These are phyloP conservation scores for Perdita meconis DNA, from an alignment of 2,888 invertebrate genomes.

Conservation along the genomic window DNA sequence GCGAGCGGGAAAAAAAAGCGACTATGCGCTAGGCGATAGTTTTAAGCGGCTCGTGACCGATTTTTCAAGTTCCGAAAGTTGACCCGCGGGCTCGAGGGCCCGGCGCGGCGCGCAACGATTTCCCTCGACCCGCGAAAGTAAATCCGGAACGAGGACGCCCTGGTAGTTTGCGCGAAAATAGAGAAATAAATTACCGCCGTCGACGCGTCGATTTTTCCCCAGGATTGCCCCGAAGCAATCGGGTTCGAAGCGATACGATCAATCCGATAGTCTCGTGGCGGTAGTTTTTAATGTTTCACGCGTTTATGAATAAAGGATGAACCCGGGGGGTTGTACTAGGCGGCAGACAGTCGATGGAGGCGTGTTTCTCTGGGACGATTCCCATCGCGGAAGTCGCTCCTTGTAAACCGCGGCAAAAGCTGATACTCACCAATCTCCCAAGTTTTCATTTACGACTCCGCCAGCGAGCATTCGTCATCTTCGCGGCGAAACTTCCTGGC, in stretches of 20 bases:
- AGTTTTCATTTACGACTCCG: conserved; percentile 5
- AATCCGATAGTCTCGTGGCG: conserved; percentile 2
- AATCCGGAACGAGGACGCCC: neutral
- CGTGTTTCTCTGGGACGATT: conserved; percentile 35
- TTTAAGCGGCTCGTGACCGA: conserved; percentile 9
- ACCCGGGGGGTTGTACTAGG: conserved; percentile 24
- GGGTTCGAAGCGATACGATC: neutral
- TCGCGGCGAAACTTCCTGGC: neutral
- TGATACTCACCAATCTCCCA: neutral
- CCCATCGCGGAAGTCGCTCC: conserved; percentile 2
- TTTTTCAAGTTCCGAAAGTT: neutral
- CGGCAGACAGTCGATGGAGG: conserved; percentile 32
- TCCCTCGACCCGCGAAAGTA: neutral
- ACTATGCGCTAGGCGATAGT: neutral
- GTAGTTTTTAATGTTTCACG: conserved; percentile 52
- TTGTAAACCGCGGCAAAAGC: neutral
- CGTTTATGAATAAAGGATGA: conserved; percentile 53
- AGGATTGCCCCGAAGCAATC: neutral
- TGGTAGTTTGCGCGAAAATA: neutral
- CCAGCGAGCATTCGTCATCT: neutral
- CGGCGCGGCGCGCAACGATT: neutral
- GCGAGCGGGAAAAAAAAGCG: conserved; percentile 1
- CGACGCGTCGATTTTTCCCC: neutral
- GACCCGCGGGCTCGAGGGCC: neutral
- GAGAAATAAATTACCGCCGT: neutral